Conservation (phyloP, 2,888 invertebrate genomes). For the Theretra japonica region DNA sequence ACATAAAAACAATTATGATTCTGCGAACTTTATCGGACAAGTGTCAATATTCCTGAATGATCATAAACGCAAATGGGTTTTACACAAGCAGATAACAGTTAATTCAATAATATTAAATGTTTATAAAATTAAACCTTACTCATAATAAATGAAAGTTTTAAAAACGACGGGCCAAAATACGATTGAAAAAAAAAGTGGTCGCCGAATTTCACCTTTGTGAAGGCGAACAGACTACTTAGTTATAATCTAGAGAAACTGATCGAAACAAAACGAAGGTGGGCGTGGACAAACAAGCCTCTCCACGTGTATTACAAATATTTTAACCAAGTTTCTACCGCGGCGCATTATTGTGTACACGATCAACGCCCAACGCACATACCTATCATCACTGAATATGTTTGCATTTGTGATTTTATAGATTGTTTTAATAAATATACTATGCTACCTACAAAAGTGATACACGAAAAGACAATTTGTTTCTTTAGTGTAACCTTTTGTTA, state of each 20-base stretch:
- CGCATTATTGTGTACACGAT: slow-evolving; percentile 2
- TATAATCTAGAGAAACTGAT: slow-evolving; percentile 19
- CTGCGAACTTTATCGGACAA: not conserved
- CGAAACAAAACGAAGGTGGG: slow-evolving; percentile 20
- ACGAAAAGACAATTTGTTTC: no score
- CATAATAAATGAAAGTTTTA: not conserved
- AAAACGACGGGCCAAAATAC: not conserved
- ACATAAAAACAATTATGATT: not conserved
- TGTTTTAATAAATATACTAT: not conserved
- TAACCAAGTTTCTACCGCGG: not conserved
- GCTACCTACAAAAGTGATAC: not conserved
- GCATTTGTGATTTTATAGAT: not conserved
- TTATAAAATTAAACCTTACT: not conserved
- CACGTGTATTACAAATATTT: slow-evolving; percentile 18
- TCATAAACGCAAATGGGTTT: not conserved
- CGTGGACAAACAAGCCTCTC: slow-evolving; percentile 3
- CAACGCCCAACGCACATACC: not conserved
- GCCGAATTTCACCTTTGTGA: slow-evolving; percentile 14
- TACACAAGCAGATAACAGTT: not conserved
- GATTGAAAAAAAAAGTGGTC: not conserved
- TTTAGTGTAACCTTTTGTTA: no score
- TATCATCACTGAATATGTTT: not conserved
- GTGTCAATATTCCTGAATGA: not conserved
- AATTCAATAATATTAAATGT: not conserved
- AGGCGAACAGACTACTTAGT: slow-evolving; percentile 12